Conservation (phyloP, 2,113 vertebrate genomes). For the Lepus europaeus region DNA sequence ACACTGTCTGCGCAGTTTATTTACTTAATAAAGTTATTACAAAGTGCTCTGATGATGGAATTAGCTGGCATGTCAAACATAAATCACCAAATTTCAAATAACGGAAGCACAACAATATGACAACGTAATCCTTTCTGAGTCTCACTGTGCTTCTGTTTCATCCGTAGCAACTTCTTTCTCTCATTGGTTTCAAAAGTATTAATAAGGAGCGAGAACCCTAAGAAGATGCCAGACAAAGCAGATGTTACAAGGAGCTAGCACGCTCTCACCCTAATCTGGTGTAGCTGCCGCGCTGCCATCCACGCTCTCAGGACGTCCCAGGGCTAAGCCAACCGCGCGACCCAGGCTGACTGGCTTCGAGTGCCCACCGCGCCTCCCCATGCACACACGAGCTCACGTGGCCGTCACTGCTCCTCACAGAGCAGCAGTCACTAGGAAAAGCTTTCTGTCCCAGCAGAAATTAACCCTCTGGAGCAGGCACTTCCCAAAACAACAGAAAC, state of each 20-base stretch:
- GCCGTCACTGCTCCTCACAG: background rate
- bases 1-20: background rate
- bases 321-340: background rate
- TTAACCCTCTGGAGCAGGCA: background rate
- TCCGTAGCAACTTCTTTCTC: background rate
- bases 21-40: background rate
- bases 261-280: background rate
- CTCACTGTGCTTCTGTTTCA: background rate
- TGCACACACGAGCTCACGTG: background rate
- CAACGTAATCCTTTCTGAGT: background rate
- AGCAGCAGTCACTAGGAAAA: background rate
- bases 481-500: conserved; percentile 8
- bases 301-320: background rate
- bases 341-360: background rate
- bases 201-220: background rate
- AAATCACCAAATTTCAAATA: conserved; percentile 16
- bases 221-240: background rate
- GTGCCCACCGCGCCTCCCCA: background rate
- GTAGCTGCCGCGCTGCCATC: background rate
- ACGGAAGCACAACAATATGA: background rate
- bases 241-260: background rate
- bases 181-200: background rate
- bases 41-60: background rate
- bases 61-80: background rate
- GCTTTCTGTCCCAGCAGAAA: conserved; percentile 7